Evolutionary conservation across 2,888 invertebrate genomes (phyloP), one percentile per base, ranked within the genome.

Genomic region (Campaea margaritaria): DNA sequence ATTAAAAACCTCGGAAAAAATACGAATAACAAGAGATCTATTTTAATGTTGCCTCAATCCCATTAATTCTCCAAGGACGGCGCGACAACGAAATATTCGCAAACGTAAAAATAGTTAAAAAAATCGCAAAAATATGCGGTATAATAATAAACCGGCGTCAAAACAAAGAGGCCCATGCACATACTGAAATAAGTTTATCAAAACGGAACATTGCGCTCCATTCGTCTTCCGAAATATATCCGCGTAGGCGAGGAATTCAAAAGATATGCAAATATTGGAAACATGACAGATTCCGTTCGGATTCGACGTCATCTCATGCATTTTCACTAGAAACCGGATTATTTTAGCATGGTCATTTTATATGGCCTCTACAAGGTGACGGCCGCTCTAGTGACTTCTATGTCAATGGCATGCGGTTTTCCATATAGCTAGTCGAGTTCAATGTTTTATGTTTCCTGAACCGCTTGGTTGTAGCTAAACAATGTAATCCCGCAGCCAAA

Each of bases 161-260:
- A 4, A 45, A 49, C 48, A 27, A 41, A 11, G 28, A n/a, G 14
- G 1, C 9, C 0, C 14, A 31, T 13, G 16, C 43, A 49, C 16
- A 48, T 48, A 56, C 39, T 48, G 43, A 42, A 57, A 13, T 31
- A 44, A 44, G 39, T 44, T 48, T 41, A 62, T 48, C 38, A 42
- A 51, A 39, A 68, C 9, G 31, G 10, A 31, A 45, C 49, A 58
- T 63, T 68, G 61, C 52, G 61, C 58, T 62, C 64, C 73, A 76
- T 77, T 72, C 71, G 72, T 60, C 49, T 36, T 54, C 34, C 41
- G 0, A n/a, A 13, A 15, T 65, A 65, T 68, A 62, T 51, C 27
- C 21, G 62, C 66, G 68, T 67, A 58, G 69, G 68, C 39, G 45
- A 58, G 62, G 21, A 55, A 63, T 55, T 60, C 56, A 63, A 57